Conservation (phyloP, 2,113 vertebrate species). For the Glareola pratincola region DNA sequence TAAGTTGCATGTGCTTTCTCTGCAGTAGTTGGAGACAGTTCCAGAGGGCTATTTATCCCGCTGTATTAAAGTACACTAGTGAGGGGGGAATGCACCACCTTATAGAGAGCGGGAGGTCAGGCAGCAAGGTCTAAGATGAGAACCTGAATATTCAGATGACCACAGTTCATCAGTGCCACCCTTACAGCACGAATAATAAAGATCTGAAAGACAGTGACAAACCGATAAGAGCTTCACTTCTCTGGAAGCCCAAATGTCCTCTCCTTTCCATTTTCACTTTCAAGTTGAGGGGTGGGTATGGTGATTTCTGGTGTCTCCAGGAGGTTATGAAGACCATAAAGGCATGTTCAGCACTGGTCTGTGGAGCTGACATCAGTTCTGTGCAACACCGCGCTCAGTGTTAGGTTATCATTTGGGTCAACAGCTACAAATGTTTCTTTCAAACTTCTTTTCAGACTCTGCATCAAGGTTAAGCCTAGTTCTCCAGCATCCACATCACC, state of each 20-base stretch:
- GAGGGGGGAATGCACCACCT: not conserved
- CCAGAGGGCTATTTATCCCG: not conserved
- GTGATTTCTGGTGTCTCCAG: not conserved
- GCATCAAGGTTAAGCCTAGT: constrained; percentile 2
- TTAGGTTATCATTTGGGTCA: not conserved
- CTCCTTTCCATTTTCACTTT: not conserved
- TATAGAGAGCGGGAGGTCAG: not conserved
- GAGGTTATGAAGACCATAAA: not conserved
- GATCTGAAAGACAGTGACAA: not conserved
- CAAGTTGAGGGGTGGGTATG: not conserved
- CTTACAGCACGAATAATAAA: not conserved
- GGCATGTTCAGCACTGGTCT: not conserved
- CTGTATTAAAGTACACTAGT: not conserved
- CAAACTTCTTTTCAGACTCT: constrained; percentile 18
- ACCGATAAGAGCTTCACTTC: not conserved
- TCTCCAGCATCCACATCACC: not conserved
- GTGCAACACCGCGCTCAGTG: not conserved
- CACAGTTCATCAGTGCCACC: not conserved
- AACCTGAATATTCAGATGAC: not conserved
- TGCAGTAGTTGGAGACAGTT: not conserved
- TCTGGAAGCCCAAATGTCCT: not conserved
- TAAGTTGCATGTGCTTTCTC: not conserved
- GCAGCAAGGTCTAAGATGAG: not conserved
- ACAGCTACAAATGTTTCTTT: not conserved
- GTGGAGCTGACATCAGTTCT: not conserved